Base-by-base conservation (phyloP, 2,888 invertebrate species). In the Drosophila anomelani region DNA sequence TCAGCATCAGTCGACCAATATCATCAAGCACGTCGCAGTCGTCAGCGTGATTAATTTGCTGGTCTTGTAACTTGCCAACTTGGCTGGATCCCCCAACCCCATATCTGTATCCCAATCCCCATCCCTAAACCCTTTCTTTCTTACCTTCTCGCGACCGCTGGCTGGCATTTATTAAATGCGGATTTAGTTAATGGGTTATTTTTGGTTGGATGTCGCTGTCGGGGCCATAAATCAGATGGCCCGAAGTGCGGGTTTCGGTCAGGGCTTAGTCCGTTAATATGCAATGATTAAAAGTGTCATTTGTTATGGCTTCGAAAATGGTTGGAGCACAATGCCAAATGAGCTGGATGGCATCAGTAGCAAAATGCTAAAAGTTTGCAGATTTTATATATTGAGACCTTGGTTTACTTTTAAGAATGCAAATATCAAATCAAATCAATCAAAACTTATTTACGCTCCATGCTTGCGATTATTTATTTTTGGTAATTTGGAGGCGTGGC, bases 121-220 rank as follows among this genome's bases (percentile, higher is more conserved):
- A 32, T 53, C 23, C 32, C 36, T 34, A 51, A 39, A 39, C 75
- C 38, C 75, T 44, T 54, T 26, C 46, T 44, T 46, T 47, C 36
- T 49, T 44, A 56, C 57, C 64, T 56, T 55, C 47, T 62, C 43
- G 51, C 44, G 44, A 46, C 70, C 70, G 38, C 57, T 70, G 67
- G 70, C 57, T 81, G 80, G 80, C 77, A 79, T 88, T 90, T 89
- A 85, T 89, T 90, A 86, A 90, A 84, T 78, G 85, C 83, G 85
- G 88, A 90, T 90, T 89, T 90, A 85, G 89, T 87, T 90, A 90
- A 90, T 90, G 87, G 79, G 76, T 83, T 87, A 87, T 88, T 84
- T 82, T 77, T 81, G 80, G 78, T 79, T 83, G 86, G 76, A 76
- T 76, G 86, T 86, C 72, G 87, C 85, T 64, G 76, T 81, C 87